Evolutionary conservation across 2,888 invertebrate species (phyloP), one percentile per base, ranked within the genome.

Genomic region (Drosophila atroscutellata): DNA sequence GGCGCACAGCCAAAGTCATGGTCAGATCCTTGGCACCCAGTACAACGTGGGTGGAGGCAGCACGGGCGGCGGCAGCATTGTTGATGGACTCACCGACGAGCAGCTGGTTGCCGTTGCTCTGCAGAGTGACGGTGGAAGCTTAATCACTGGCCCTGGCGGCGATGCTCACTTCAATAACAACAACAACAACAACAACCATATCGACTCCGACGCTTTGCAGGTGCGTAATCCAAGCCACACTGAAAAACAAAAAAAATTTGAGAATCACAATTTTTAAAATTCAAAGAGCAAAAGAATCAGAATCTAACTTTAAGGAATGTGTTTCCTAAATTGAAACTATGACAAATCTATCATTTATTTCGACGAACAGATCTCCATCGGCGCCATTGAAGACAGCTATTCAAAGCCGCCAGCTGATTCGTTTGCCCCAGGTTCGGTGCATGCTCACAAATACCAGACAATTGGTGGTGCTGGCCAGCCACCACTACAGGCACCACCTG

Each of bases 371-470:
- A 60, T 90, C 32, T 76, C 90, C 1, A 92, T 93, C 49, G 93
- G 92, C 28, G 75, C 91, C 20, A 83, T 92, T 59, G 93, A 93
- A n/a, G 92, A 93, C 66, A 81, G 90, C 0, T 93, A 93, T 63
- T 82, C 81, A 4, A 89, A 93, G 47, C 94, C 94, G 0, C 94
- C 93, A 3, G 68, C 87, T 37, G 94, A 94, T 18, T 94, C 94
- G 0, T 92, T 93, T 52, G 93, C 92, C 0, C 91, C 94, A 0
- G 90, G 89, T 9, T 91, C 91, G 0, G 58, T 75, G 9, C 90
- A 91, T 42, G 82, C 83, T 1, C 82, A 85, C n/a, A 91, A 91
- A 56, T 91, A 90, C 37, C 86, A 90, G 37, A 82, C 81, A 1
- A 76, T 85, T n/a, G 80, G 72, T n/a, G 86, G 70, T 7, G 47